These are phyloP conservation scores for Chondrosia reniformis DNA, from an alignment of 37 sponge, comb jelly and placozoan species.

Conservation along the genomic window DNA sequence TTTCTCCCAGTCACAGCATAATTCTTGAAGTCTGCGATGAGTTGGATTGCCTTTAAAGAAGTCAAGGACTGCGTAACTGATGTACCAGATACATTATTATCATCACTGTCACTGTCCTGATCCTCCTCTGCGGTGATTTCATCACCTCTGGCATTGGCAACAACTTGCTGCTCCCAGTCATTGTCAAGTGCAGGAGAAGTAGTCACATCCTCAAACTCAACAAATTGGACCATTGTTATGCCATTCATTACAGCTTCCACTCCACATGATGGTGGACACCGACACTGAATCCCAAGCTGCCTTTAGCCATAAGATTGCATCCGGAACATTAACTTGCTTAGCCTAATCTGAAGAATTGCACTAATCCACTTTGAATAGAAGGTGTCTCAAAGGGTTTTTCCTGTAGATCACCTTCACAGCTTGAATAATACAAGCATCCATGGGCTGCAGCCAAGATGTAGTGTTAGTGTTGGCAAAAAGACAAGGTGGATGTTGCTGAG, in stretches of 20 bases:
- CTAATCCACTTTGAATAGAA: slow-evolving; percentile 17
- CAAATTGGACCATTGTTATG: not conserved
- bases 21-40: not conserved
- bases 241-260: not conserved
- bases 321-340: slow-evolving; percentile 1
- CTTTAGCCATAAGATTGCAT: slow-evolving; percentile 14
- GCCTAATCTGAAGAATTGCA: not conserved
- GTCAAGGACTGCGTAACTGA: not conserved
- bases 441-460: slow-evolving; percentile 11
- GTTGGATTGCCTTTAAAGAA: slow-evolving; percentile 1
- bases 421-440: slow-evolving; percentile 13
- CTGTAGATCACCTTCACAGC: slow-evolving; percentile 11
- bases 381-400: not conserved
- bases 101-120: slow-evolving; percentile 1
- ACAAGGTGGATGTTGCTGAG: not conserved
- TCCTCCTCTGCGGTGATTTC: not conserved
- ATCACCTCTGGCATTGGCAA: not conserved
- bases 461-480: slow-evolving; percentile 16
- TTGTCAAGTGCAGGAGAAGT: not conserved
- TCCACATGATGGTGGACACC: not conserved
- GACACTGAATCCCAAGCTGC: slow-evolving; percentile 4
- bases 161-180: not conserved
- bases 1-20: not conserved
- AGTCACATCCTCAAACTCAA: not conserved
- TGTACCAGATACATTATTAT: not conserved